Evolutionary conservation across 1,140 invertebrate genomes (phyloP).

Genomic region (Drosophila tropicalis): DNA sequence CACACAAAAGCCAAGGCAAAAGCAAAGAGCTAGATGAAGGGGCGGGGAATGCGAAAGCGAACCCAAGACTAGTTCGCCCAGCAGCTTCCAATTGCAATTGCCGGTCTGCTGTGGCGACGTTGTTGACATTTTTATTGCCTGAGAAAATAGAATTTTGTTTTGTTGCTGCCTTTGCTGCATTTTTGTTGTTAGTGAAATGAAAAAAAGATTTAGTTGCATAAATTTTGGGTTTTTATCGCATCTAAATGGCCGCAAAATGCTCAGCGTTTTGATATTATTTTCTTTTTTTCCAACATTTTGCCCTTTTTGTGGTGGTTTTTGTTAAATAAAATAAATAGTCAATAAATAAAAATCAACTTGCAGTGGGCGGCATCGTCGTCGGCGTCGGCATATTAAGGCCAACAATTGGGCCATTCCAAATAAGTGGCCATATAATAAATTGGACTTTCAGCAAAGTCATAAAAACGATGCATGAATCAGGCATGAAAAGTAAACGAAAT

Average conservation of each 20-base stretch:
- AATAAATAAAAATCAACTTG: conserved; percentile 55
- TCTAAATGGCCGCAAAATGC: conserved; percentile 75
- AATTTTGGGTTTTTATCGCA: conserved; percentile 74
- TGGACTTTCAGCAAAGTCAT: conserved; percentile 35
- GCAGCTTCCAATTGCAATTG: conserved; percentile 53
- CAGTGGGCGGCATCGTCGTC: conserved; percentile 19
- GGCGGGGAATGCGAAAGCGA: neutral
- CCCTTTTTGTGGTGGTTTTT: conserved; percentile 7
- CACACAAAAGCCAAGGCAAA: conserved; percentile 29
- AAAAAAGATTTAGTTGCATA: conserved; percentile 65
- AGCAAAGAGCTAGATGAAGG: neutral
- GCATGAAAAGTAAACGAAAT: conserved; percentile 28
- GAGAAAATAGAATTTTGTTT: conserved; percentile 78
- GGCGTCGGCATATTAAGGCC: conserved; percentile 31
- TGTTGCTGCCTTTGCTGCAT: conserved; percentile 28
- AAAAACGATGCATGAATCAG: conserved; percentile 53
- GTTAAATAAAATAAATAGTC: conserved; percentile 76
- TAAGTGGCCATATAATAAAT: conserved; percentile 25
- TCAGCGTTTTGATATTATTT: conserved; percentile 55
- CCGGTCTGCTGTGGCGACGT: conserved; percentile 56
- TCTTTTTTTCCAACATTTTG: neutral
- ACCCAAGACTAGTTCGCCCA: conserved; percentile 21
- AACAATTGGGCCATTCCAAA: conserved; percentile 28
- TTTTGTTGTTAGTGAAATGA: conserved; percentile 11
- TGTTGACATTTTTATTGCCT: conserved; percentile 81